A percentile compares a stretch with the other conserved stretches of the same genome.
phyloP scores from a whole-genome alignment of 2,113 vertebrate genomes.

The Triplophysa siluroides region DNA sequence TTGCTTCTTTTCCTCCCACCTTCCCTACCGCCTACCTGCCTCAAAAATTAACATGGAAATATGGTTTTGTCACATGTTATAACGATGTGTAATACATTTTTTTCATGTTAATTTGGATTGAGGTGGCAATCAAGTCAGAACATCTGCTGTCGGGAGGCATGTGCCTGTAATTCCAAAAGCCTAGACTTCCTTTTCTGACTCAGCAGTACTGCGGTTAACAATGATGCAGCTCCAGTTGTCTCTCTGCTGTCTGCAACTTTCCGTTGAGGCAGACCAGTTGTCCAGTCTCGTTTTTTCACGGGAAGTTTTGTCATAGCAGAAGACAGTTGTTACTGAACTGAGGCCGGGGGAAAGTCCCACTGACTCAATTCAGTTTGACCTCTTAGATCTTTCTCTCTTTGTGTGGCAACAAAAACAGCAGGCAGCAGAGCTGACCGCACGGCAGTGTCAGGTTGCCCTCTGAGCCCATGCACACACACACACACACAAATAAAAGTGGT shows the following conservation, averaged over 20 bases:
- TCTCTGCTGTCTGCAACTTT: not conserved
- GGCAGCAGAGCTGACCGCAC: conserved; percentile 28
- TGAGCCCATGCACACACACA: not conserved
- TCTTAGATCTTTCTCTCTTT: conserved; percentile 21
- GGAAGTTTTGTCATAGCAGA: not conserved
- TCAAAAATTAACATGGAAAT: not conserved
- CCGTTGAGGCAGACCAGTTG: not conserved
- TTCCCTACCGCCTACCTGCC: not conserved
- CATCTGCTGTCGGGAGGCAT: not conserved
- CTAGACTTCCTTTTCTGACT: conserved; percentile 17
- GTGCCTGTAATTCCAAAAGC: conserved; percentile 7
- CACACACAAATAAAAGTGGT: not conserved
- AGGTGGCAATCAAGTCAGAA: conserved; percentile 3
- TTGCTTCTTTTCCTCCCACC: not conserved
- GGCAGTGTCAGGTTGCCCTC: conserved; percentile 26
- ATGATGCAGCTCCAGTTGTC: conserved; percentile 1
- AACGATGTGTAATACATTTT: conserved; percentile 6
- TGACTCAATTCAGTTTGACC: conserved; percentile 12
- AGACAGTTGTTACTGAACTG: conserved; percentile 30
- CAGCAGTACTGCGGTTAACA: conserved; percentile 8
- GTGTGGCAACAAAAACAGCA: conserved; percentile 28
- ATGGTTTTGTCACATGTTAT: not conserved
- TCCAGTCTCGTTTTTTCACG: not conserved
- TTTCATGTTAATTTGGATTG: not conserved
- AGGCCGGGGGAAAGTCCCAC: conserved; percentile 28